Base-by-base conservation (phyloP, 2,113 vertebrate species). In the Psettodes erumei region DNA sequence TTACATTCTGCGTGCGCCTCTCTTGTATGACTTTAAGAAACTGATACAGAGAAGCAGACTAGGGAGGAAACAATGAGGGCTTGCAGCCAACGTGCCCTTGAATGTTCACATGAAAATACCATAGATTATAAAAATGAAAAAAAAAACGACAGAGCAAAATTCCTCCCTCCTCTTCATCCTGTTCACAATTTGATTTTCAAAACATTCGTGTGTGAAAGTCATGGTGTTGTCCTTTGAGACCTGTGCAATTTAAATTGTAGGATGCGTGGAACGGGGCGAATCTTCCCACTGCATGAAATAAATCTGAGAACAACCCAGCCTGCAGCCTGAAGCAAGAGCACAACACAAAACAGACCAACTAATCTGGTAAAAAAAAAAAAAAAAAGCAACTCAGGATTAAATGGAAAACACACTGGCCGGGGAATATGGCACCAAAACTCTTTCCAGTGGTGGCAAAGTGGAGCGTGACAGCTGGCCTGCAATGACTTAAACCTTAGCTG, bases 181-280 rank as follows among this genome's bases (percentile, higher is more conserved):
- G 40, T 9, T 50, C 35, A 4, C 18, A 28, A 48, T 51, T 40
- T 51, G 15, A 5, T 10, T 67, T 47, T 60, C 4, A 40, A 25
- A 59, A 72, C 9, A n/a, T 32, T 72, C 42, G n/a, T 27, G 27
- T 30, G 0, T 13, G 2, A 48, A 74, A 66, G 71, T n/a, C 35
- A 61, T 8, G 25, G 37, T 4, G 1, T 54, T 8, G 48, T 84
- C 73, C 77, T 75, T 28, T 55, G 51, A 72, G 71, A 54, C 21
- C 10, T 53, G 65, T 30, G 32, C 76, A 33, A 80, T 72, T 82
- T 13, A 15, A 82, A 85, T 78, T 63, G 38, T 30, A 59, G 59
- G 71, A 69, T 45, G 68, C n/a, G n/a, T 23, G 35, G 55, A 81
- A 66, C 27, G 7, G 42, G n/a, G 62, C 48, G 50, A 67, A 75